These are phyloP conservation scores for Tachysurus vachellii DNA, from an alignment of 2,113 vertebrate genomes.

Conservation along the genomic window DNA sequence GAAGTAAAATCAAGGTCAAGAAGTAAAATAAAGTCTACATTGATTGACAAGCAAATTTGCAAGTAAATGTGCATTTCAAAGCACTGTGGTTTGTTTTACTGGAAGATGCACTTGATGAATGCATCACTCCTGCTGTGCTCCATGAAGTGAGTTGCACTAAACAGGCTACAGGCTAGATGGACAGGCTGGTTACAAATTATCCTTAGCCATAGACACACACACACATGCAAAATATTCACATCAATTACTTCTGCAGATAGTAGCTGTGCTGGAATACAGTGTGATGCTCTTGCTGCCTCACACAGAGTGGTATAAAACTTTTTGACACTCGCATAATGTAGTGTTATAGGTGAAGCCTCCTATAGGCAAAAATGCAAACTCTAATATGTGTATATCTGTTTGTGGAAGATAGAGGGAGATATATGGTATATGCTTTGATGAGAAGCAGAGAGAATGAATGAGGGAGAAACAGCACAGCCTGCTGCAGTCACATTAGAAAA, in stretches of 20 bases:
- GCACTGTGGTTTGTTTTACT: constrained; percentile 38
- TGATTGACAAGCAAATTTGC: not conserved
- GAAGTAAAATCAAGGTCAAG: not conserved
- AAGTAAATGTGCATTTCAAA: not conserved
- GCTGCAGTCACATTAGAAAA: constrained; percentile 32
- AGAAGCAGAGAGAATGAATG: not conserved
- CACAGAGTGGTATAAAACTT: too few relatives aligned
- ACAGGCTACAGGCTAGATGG: constrained; percentile 12
- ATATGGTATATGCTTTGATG: not conserved
- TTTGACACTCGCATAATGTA: not conserved
- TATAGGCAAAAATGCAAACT: constrained; percentile 1
- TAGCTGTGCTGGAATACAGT: constrained; percentile 29
- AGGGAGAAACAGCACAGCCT: constrained; percentile 12
- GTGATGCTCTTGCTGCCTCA: not conserved
- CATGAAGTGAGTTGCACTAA: constrained; percentile 32
- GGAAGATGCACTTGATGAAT: constrained; percentile 47
- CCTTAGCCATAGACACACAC: not conserved
- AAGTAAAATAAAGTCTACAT: not conserved
- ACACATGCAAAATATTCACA: constrained; percentile 36
- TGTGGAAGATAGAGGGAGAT: not conserved
- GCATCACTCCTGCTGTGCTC: constrained; percentile 24
- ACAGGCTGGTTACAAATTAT: constrained; percentile 48
- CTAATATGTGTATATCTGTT: not conserved
- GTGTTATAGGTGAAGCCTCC: not conserved
- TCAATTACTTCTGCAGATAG: constrained; percentile 40